Percentiles rank a stretch among this genome's conserved stretches.
Evolutionary conservation across 1,140 invertebrate species (phyloP).

Genomic region (Teleogryllus occipitalis): DNA sequence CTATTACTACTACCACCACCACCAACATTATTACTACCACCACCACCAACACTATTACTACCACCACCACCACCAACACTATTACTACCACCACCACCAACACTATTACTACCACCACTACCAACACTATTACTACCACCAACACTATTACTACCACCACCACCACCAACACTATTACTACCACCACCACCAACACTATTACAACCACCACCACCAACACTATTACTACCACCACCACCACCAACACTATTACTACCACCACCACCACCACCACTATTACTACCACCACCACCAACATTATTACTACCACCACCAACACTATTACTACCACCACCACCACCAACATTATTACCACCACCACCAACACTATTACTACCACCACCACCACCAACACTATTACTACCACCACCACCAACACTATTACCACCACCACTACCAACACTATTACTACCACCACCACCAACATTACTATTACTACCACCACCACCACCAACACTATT

Average conservation of each 20-base stretch:
- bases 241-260: not conserved
- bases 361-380: too few relatives aligned
- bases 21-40: not conserved
- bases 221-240: not conserved
- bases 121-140: not conserved
- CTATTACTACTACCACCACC: not conserved
- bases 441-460: not conserved
- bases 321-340: too few relatives aligned
- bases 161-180: not conserved
- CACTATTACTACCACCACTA: not conserved
- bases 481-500: not conserved
- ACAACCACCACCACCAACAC: not conserved
- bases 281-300: too few relatives aligned
- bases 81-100: not conserved
- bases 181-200: not conserved
- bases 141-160: not conserved
- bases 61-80: not conserved
- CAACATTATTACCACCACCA: too few relatives aligned
- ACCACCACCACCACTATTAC: not conserved
- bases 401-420: too few relatives aligned
- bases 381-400: too few relatives aligned
- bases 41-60: not conserved
- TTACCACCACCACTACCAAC: not conserved
- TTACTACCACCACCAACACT: too few relatives aligned
- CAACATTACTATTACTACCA: not conserved